Conservation (phyloP, 2,888 invertebrate genomes). For the Phragmatobia fuliginosa region DNA sequence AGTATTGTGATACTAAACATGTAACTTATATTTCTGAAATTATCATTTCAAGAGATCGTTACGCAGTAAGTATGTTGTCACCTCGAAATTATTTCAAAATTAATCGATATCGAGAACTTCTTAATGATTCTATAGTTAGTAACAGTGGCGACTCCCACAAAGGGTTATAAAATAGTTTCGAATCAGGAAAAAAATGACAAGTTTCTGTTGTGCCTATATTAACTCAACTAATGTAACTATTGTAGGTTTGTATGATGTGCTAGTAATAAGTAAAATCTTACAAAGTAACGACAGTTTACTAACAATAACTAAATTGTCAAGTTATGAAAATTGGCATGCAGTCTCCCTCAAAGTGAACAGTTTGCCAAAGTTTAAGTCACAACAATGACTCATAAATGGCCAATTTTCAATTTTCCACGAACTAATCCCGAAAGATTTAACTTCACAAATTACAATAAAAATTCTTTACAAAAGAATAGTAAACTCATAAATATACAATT, state of each 20-base stretch:
- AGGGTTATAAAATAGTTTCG: too few species aligned
- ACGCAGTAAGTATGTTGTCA: neutral
- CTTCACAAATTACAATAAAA: constrained; percentile 39
- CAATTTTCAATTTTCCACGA: constrained; percentile 32
- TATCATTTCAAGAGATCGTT: neutral
- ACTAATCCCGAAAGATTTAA: constrained; percentile 44
- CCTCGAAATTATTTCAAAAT: too few species aligned
- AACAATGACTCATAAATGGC: constrained; percentile 35
- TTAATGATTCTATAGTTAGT: neutral
- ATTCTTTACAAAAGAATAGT: constrained; percentile 66
- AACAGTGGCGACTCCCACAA: too few species aligned
- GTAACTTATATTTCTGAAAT: neutral
- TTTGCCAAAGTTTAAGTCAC: constrained; percentile 20
- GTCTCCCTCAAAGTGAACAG: constrained; percentile 3
- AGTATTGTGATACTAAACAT: neutral
- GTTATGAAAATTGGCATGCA: constrained; percentile 4
- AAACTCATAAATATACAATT: constrained; percentile 85
- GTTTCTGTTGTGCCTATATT: neutral
- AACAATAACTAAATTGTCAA: neutral
- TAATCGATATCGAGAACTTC: neutral
- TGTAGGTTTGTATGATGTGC: neutral
- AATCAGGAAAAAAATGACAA: neutral
- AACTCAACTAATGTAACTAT: neutral
- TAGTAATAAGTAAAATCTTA: neutral
- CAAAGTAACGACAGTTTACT: neutral